Percentiles rank a stretch among this genome's conserved stretches.
Conservation (phyloP, 2,797 vertebrate species). For the Fringilla coelebs region DNA sequence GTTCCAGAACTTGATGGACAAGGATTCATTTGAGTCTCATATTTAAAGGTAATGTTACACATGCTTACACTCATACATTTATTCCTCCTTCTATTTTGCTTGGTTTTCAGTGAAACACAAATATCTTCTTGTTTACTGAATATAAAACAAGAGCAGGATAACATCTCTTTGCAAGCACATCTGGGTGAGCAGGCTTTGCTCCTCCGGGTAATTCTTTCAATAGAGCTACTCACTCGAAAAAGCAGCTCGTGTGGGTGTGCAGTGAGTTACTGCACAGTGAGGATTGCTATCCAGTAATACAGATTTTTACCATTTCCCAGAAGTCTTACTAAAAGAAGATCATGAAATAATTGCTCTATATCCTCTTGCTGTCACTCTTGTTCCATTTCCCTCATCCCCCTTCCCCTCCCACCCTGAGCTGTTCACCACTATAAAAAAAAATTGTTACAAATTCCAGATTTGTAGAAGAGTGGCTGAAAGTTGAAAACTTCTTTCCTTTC, state of each 20-base stretch:
- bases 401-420: background rate
- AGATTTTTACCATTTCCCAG: background rate
- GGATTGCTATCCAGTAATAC: background rate
- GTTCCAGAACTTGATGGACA: background rate
- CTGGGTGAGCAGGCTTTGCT: background rate
- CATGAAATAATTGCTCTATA: background rate
- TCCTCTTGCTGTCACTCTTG: background rate
- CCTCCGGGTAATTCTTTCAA: background rate
- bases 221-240: background rate
- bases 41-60: background rate
- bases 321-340: background rate
- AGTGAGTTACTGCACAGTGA: background rate
- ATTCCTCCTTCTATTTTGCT: background rate
- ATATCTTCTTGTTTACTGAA: background rate
- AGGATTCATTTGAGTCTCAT: background rate
- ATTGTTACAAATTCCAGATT: background rate
- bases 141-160: background rate
- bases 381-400: background rate
- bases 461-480: background rate
- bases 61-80: accelerated
- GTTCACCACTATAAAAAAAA: background rate
- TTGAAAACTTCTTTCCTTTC: background rate
- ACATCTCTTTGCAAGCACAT: background rate
- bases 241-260: background rate
- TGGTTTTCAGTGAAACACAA: background rate